These are phyloP conservation scores for Guaruba guarouba DNA, from an alignment of 2,113 vertebrate genomes.

Conservation along the genomic window DNA sequence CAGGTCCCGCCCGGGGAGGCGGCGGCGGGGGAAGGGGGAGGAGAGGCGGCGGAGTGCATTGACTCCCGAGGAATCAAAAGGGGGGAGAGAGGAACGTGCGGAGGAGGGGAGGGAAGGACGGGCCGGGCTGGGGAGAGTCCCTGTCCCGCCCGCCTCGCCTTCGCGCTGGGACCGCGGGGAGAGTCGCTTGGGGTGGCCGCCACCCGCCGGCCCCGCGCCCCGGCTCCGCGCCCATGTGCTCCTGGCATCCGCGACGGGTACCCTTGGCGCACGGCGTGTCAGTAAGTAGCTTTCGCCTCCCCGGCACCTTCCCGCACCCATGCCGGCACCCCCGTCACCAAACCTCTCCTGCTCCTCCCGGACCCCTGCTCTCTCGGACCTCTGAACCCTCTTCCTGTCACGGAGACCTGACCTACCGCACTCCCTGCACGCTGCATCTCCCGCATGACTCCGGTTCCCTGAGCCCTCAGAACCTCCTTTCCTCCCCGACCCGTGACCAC, in stretches of 20 bases:
- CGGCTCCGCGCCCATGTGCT: background rate
- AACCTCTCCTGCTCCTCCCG: background rate
- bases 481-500: background rate
- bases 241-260: background rate
- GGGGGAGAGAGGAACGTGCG: background rate
- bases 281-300: slow-evolving; percentile 12
- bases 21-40: background rate
- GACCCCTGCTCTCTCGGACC: background rate
- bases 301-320: background rate
- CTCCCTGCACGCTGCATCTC: background rate
- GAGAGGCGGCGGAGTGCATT: background rate
- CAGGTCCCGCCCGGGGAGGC: slow-evolving; percentile 25
- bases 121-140: background rate
- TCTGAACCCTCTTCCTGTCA: background rate
- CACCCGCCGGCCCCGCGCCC: background rate
- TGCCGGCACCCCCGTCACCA: background rate
- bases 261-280: background rate
- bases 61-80: background rate
- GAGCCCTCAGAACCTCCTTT: background rate
- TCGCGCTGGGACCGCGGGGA: background rate
- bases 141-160: slow-evolving; percentile 1
- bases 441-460: background rate
- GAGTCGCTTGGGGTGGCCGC: background rate
- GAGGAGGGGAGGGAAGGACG: background rate
- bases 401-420: background rate